Conservation (phyloP, 2,113 vertebrate genomes). For the Pelecanus crispus region DNA sequence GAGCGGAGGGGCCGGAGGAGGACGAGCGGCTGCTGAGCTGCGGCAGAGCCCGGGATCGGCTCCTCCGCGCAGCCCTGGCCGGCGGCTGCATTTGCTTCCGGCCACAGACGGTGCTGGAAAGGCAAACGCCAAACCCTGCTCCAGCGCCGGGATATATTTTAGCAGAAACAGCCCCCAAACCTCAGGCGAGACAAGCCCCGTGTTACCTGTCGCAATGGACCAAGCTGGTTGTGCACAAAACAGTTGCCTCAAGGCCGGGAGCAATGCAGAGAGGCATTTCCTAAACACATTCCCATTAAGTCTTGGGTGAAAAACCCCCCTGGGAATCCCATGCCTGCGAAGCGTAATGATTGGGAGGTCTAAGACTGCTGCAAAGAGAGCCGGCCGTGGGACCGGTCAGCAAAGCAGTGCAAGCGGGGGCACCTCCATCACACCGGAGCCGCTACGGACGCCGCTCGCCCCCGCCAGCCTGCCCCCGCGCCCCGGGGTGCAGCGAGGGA, state of each 20-base stretch:
- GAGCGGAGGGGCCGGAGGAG: background rate
- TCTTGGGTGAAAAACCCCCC: accelerated
- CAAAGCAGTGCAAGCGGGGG: accelerated
- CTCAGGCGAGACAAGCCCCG: background rate
- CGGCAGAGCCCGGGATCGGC: accelerated
- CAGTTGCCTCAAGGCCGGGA: background rate
- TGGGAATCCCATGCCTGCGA: background rate
- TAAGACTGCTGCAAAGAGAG: too few relatives aligned
- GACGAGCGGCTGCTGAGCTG: background rate
- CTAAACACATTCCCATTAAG: background rate
- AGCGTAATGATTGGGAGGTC: accelerated
- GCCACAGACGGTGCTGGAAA: background rate
- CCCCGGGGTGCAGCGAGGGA: background rate
- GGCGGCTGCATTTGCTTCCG: background rate
- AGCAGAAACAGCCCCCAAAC: background rate
- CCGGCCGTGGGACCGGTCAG: accelerated
- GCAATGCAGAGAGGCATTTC: background rate
- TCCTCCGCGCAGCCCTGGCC: background rate
- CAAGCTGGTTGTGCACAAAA: background rate
- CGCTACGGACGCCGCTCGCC: accelerated
- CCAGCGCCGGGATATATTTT: accelerated
- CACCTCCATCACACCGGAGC: accelerated
- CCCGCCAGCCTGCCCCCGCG: accelerated
- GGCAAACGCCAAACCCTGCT: background rate
- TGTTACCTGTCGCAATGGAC: accelerated